Evolutionary conservation across 2,797 vertebrate species (phyloP).

Genomic region (Hippopotamyrus pictus): DNA sequence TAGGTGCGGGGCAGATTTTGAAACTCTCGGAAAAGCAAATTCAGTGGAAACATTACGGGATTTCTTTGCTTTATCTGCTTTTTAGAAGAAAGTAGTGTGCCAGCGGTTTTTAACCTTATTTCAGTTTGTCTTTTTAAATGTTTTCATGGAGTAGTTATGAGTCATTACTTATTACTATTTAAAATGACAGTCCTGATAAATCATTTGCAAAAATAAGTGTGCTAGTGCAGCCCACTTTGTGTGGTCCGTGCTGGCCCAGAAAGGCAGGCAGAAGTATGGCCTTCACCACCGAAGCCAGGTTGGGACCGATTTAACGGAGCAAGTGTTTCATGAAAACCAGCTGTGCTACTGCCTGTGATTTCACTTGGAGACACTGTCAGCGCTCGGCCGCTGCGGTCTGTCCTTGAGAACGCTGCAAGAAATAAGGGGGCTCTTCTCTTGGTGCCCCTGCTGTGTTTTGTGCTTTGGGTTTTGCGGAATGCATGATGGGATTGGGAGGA

Average conservation of each 20-base stretch:
- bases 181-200: not conserved
- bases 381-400: not conserved
- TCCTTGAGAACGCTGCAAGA: not conserved
- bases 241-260: not conserved
- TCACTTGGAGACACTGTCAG: not conserved
- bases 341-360: not conserved
- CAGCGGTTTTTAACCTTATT: not conserved
- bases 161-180: not conserved
- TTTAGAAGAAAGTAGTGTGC: not conserved
- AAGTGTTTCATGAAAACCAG: not conserved
- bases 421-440: not conserved
- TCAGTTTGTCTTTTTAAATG: not conserved
- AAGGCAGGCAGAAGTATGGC: not conserved
- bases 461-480: conserved; percentile 11
- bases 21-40: not conserved
- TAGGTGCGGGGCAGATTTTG: not conserved
- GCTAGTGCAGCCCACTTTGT: not conserved
- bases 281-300: not conserved
- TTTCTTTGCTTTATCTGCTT: not conserved
- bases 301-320: not conserved
- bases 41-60: not conserved
- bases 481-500: conserved; percentile 13
- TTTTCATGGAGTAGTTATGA: not conserved
- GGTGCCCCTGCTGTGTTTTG: not conserved
- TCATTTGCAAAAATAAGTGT: not conserved